Percentiles rank a stretch among this genome's conserved stretches.
Conservation (phyloP, 2,888 invertebrate genomes). For the Hydroisotoma schaefferi region DNA sequence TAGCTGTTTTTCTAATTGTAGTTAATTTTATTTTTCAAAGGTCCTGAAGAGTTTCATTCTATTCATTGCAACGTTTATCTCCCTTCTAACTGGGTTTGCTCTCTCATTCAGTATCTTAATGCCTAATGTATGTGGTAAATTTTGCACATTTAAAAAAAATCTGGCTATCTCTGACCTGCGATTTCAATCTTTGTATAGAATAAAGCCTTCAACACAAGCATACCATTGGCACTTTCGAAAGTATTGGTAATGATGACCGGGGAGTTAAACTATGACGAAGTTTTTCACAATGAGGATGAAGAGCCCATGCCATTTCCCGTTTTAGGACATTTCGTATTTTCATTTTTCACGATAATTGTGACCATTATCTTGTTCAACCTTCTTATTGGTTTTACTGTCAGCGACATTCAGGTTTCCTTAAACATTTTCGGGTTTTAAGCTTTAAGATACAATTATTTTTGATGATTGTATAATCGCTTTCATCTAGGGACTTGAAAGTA, state of each 20-base stretch:
- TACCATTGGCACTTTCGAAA: slow-evolving; percentile 36
- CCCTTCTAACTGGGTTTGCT: slow-evolving; percentile 31
- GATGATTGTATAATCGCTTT: neutral
- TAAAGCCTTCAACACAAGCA: neutral
- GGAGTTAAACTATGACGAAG: slow-evolving; percentile 39
- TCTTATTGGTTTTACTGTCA: slow-evolving; percentile 44
- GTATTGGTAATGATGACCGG: slow-evolving; percentile 43
- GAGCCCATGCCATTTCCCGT: slow-evolving; percentile 31
- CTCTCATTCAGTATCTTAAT: slow-evolving; percentile 38
- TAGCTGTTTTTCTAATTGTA: neutral
- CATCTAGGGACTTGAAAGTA: slow-evolving; percentile 33
- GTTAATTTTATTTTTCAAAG: slow-evolving; percentile 17
- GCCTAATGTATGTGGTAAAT: slow-evolving; percentile 22
- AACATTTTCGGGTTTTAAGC: neutral
- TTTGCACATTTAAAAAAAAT: too few relatives aligned
- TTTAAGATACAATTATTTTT: neutral
- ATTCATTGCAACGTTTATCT: slow-evolving; percentile 37
- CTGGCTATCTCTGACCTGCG: neutral
- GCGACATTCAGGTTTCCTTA: slow-evolving; percentile 38
- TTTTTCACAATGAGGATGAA: slow-evolving; percentile 28
- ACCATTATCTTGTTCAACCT: slow-evolving; percentile 45
- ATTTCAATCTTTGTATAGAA: neutral
- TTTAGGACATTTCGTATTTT: slow-evolving; percentile 37
- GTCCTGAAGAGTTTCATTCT: slow-evolving; percentile 31
- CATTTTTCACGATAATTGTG: slow-evolving; percentile 37